Conservation (phyloP, 2,797 vertebrate species). For the Leuciscus waleckii region DNA sequence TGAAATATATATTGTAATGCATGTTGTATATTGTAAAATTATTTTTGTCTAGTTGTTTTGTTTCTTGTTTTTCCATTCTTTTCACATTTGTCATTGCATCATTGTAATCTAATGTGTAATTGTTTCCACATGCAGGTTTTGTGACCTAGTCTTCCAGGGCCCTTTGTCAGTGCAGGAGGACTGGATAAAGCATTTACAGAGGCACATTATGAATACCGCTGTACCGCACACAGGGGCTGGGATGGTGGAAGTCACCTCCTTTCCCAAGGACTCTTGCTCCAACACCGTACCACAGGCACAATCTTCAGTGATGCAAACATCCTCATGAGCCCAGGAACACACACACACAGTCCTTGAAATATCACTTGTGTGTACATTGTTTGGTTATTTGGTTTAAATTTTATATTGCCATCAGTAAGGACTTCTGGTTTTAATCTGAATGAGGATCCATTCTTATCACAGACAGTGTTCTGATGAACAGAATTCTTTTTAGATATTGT, state of each 20-base stretch:
- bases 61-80: background rate
- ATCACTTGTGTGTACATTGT: constrained; percentile 27
- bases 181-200: constrained; percentile 99
- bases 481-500: constrained; percentile 65
- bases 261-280: constrained; percentile 79
- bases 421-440: constrained; percentile 58
- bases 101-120: constrained; percentile 2
- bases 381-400: constrained; percentile 43
- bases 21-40: background rate
- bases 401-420: constrained; percentile 52
- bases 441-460: constrained; percentile 40
- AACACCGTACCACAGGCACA: constrained; percentile 73
- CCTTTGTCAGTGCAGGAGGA: constrained; percentile 99
- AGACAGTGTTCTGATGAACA: background rate
- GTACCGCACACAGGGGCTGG: constrained; percentile 96
- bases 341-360: background rate
- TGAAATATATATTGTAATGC: background rate
- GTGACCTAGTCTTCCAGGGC: constrained; percentile 99
- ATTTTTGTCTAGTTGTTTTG: background rate
- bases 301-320: constrained; percentile 86
- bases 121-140: constrained; percentile 82
- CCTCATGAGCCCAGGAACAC: constrained; percentile 82
- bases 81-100: background rate
- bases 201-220: constrained; percentile 98
- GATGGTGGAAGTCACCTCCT: constrained; percentile 93